Percentiles rank a stretch among this genome's conserved stretches.
Evolutionary conservation across 2,113 vertebrate species (phyloP).

Genomic region (Oriolus oriolus): DNA sequence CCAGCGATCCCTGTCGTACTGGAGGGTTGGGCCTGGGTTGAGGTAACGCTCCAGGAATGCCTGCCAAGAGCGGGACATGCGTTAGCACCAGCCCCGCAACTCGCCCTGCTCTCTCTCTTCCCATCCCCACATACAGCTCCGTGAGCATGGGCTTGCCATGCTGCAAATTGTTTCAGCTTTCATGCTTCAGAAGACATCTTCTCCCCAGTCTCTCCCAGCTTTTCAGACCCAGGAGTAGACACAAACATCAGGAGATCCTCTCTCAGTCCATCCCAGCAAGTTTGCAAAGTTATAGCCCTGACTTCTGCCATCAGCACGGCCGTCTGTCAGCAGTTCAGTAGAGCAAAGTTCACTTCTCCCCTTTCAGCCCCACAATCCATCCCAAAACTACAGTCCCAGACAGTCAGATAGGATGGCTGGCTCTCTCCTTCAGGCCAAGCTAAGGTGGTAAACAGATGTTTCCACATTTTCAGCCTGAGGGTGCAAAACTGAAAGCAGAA

Average conservation of each 20-base stretch:
- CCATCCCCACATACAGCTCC: not conserved
- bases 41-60: constrained; percentile 82
- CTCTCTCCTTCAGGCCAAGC: not conserved
- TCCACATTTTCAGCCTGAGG: not conserved
- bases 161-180: not conserved
- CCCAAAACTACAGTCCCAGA: not conserved
- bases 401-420: not conserved
- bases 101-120: not conserved
- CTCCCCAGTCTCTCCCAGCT: not conserved
- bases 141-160: fast-evolving
- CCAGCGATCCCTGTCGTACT: constrained; percentile 77
- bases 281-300: not conserved
- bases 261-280: not conserved
- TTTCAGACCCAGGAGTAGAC: not conserved
- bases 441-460: not conserved
- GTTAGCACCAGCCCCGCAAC: not conserved
- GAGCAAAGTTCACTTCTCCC: not conserved
- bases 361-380: not conserved
- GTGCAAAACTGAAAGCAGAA: not conserved
- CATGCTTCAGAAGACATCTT: not conserved
- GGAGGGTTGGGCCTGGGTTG: constrained; percentile 72
- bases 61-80: constrained; percentile 34
- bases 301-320: not conserved
- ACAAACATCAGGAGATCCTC: not conserved
- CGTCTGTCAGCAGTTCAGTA: not conserved